Conservation (phyloP, 2,797 vertebrate genomes). For the Steatocranus sp. region DNA sequence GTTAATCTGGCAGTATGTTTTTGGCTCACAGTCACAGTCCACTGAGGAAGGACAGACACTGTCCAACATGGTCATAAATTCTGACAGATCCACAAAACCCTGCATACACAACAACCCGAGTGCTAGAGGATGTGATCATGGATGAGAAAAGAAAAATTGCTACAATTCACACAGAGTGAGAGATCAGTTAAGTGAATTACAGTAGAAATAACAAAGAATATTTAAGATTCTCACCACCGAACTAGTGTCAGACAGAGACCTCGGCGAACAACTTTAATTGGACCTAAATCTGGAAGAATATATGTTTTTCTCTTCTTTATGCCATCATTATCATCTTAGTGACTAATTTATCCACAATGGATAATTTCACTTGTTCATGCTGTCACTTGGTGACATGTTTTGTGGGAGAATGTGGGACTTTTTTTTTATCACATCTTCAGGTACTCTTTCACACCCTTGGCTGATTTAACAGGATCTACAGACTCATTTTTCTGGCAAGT, state of each 20-base stretch:
- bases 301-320: neutral
- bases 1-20: constrained; percentile 10
- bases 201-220: neutral
- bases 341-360: neutral
- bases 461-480: neutral
- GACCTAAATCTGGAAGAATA: neutral
- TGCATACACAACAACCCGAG: neutral
- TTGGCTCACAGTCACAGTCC: constrained; percentile 14
- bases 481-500: constrained; percentile 1
- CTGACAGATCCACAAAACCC: neutral
- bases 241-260: neutral
- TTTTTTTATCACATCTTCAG: neutral
- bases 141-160: neutral
- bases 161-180: neutral
- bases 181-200: neutral
- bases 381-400: neutral
- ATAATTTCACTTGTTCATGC: neutral
- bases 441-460: constrained; percentile 6
- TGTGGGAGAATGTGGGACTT: neutral
- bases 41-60: neutral
- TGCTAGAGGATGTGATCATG: neutral
- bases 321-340: neutral
- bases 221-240: neutral
- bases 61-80: neutral
- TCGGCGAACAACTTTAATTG: neutral